Base-by-base conservation (phyloP, 2,797 vertebrate species). In the Capromys pilorides region DNA sequence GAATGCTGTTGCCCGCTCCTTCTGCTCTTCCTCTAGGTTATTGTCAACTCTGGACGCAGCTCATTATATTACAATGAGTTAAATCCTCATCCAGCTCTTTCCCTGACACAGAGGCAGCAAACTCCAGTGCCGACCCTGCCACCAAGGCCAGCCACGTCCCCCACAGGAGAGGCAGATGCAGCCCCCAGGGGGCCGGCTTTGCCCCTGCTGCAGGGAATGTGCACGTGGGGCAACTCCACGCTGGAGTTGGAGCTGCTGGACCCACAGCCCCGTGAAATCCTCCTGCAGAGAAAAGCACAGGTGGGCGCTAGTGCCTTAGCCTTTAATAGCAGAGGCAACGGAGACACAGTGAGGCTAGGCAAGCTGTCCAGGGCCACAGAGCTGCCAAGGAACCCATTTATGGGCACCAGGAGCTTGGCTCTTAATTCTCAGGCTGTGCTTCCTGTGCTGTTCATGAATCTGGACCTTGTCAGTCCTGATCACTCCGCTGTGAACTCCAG, bases 401-500 rank as follows among this genome's bases (percentile, higher is more conserved):
- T 31, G 28, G 1, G 62, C 16, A 21, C 61, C 69, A 28, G 36
- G 36, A 24, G 28, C 45, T 41, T 13, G 45, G 21, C 57, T 41
- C 66, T 45, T 69, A 24, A 28, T 49, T 77, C 33, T 12, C 49
- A 86, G 45, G 57, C 24, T 5, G 66, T 22, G 45, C 18, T 51
- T 77, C 39, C 6, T 13, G 2, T 24, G 0, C 67, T 41, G 64
- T 28, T 62, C 7, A n/a, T 11, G n/a, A 62, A 16, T 31, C 31
- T 26, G 69, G 14, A 21, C 36, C 22, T 49, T 16, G 31, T n/a
- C 31, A 24, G 6, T 73, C 64, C 41, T 54, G 21, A 41, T 21
- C 54, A 1, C n/a, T 2, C 2, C 22, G 54, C 21, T 16, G 21
- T 21, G 12, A 49, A 18, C 79, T 36, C 45, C 1, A 0, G 4